These are phyloP conservation scores for Centroberyx gerrardi DNA, from an alignment of 2,797 vertebrate species.

Conservation along the genomic window DNA sequence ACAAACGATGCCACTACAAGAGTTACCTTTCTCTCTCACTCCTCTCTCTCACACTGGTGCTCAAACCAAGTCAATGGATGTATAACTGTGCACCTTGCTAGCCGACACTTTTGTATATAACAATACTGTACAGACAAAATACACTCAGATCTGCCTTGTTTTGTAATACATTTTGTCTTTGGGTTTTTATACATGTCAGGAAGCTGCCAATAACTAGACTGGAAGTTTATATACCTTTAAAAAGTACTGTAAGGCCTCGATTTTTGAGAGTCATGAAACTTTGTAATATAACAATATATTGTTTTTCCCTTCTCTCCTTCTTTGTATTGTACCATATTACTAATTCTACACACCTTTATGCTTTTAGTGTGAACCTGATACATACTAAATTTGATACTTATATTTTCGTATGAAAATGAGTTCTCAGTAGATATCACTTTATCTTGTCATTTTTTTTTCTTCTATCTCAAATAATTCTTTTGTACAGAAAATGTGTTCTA, in stretches of 20 bases:
- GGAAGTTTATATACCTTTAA: conserved; percentile 97
- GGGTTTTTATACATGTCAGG: conserved; percentile 87
- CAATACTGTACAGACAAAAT: conserved; percentile 86
- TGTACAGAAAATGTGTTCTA: conserved; percentile 97
- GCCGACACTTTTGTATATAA: conserved; percentile 97
- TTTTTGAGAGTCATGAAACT: conserved; percentile 95
- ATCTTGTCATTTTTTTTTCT: conserved; percentile 90
- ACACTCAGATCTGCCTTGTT: conserved; percentile 94
- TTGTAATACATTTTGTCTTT: conserved; percentile 91
- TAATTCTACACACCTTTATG: conserved; percentile 99
- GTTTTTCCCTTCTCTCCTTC: conserved; percentile 84
- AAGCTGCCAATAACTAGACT: conserved; percentile 96
- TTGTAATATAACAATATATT: conserved; percentile 98
- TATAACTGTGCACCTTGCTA: conserved; percentile 91
- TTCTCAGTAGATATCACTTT: conserved; percentile 99
- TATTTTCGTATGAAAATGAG: conserved; percentile 99
- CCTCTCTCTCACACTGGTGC: conserved; percentile 93
- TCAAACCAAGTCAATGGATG: conserved; percentile 92
- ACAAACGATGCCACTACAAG: conserved; percentile 78
- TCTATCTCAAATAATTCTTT: conserved; percentile 86
- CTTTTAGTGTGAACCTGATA: conserved; percentile 99
- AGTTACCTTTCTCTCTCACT: conserved; percentile 72
- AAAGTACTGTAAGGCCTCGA: conserved; percentile 99
- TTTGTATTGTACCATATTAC: conserved; percentile 92
- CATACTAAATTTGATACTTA: conserved; percentile 99